phyloP scores from a whole-genome alignment of 2,797 vertebrate genomes.

The Anguilla anguilla region DNA sequence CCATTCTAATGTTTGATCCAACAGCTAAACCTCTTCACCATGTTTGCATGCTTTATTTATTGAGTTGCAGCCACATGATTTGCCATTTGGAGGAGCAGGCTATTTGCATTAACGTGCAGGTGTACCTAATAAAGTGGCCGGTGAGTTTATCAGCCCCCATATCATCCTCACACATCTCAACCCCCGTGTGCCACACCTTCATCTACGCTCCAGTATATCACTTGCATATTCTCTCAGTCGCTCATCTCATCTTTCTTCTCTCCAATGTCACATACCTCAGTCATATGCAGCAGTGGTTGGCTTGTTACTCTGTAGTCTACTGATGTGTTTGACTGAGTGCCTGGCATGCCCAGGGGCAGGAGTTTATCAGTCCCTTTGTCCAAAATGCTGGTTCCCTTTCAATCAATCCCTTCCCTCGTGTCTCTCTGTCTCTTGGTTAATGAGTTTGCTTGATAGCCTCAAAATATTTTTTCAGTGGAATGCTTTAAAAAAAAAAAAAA shows the following conservation, averaged over 20 bases:
- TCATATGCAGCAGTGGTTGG: not conserved
- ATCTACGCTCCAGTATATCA: too few species aligned
- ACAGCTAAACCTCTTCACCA: too few species aligned
- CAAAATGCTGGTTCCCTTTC: not conserved
- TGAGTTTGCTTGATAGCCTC: not conserved
- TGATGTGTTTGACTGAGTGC: not conserved
- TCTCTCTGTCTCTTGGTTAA: not conserved
- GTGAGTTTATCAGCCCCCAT: too few species aligned
- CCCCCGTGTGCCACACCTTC: too few species aligned
- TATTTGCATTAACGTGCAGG: too few species aligned
- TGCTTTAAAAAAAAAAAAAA: not conserved
- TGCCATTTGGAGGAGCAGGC: too few species aligned
- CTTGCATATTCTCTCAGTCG: not conserved
- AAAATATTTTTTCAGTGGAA: not conserved
- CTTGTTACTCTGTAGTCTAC: not conserved
- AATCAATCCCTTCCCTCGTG: not conserved
- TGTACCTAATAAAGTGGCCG: too few species aligned
- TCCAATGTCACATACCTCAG: not conserved
- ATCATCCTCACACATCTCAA: too few species aligned
- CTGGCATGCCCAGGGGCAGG: not conserved
- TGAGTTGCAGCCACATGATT: too few species aligned
- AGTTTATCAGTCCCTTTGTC: not conserved
- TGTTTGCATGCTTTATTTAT: too few species aligned
- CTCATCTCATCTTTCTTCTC: not conserved
- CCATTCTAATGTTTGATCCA: too few species aligned